Conservation (phyloP, 2,888 invertebrate genomes). For the Scaeva pyrastri region DNA sequence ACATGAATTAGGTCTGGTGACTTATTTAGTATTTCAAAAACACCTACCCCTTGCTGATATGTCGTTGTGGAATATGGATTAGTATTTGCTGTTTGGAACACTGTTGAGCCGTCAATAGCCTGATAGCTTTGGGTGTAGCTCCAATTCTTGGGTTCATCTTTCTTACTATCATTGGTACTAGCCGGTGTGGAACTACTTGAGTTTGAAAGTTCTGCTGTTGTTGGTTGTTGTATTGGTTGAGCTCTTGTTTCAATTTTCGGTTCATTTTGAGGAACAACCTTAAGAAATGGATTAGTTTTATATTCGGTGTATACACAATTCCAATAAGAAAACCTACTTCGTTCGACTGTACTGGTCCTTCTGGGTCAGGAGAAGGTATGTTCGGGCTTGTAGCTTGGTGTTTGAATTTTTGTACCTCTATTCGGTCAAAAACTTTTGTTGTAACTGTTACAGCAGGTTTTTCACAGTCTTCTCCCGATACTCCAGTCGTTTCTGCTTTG, state of each 20-base stretch:
- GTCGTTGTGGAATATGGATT: conserved; percentile 82
- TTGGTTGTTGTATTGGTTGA: conserved; percentile 57
- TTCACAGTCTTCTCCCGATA: conserved; percentile 69
- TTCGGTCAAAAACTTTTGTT: conserved; percentile 80
- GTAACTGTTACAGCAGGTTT: conserved; percentile 58
- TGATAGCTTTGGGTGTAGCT: conserved; percentile 82
- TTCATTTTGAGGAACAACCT: conserved; percentile 54
- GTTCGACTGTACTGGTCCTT: conserved; percentile 54
- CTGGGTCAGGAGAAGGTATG: conserved; percentile 80
- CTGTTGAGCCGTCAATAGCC: conserved; percentile 82
- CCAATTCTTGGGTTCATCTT: conserved; percentile 81
- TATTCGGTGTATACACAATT: not conserved
- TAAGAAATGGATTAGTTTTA: not conserved
- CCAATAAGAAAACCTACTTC: conserved; percentile 47
- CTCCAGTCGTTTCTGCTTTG: conserved; percentile 64
- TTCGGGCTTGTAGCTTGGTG: conserved; percentile 84
- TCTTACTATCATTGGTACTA: conserved; percentile 78
- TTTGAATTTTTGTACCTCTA: conserved; percentile 83
- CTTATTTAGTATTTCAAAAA: conserved; percentile 4
- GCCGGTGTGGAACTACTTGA: conserved; percentile 82
- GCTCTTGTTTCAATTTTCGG: conserved; percentile 52
- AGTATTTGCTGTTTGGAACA: conserved; percentile 81
- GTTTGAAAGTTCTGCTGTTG: conserved; percentile 79
- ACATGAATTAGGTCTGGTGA: no score
- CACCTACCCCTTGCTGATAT: conserved; percentile 84